Evolutionary conservation across 2,797 vertebrate species (phyloP).

Genomic region (Valencia hispanica): DNA sequence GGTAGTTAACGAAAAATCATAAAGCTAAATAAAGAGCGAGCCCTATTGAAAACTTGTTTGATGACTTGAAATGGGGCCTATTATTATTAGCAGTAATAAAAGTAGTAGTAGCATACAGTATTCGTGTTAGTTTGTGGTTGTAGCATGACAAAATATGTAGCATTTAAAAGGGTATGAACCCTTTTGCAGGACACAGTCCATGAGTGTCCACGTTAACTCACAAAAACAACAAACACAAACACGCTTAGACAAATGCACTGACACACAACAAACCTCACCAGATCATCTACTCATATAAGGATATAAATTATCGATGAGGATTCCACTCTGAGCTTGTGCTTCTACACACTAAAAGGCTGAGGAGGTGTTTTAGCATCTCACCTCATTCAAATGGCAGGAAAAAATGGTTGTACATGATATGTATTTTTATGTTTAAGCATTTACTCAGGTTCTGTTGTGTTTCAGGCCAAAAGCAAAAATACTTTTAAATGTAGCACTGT

Average conservation of each 20-base stretch:
- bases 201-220: not conserved
- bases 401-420: constrained; percentile 25
- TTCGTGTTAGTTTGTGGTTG: not conserved
- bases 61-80: not conserved
- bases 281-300: constrained; percentile 57
- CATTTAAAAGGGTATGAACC: not conserved
- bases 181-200: not conserved
- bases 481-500: not conserved
- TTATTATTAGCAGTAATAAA: not conserved
- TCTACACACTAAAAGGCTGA: constrained; percentile 60
- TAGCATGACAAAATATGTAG: not conserved
- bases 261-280: constrained; percentile 48
- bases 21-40: not conserved
- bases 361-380: constrained; percentile 45
- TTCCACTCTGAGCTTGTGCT: constrained; percentile 55
- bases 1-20: not conserved
- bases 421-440: constrained; percentile 28
- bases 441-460: constrained; percentile 11
- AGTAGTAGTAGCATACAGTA: not conserved
- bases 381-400: constrained; percentile 34
- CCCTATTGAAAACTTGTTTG: not conserved
- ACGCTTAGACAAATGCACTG: constrained; percentile 36
- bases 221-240: not conserved
- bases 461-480: constrained; percentile 10
- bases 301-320: constrained; percentile 74